Base-by-base conservation (phyloP, 2,113 vertebrate species). In the Tyrannus savana region DNA sequence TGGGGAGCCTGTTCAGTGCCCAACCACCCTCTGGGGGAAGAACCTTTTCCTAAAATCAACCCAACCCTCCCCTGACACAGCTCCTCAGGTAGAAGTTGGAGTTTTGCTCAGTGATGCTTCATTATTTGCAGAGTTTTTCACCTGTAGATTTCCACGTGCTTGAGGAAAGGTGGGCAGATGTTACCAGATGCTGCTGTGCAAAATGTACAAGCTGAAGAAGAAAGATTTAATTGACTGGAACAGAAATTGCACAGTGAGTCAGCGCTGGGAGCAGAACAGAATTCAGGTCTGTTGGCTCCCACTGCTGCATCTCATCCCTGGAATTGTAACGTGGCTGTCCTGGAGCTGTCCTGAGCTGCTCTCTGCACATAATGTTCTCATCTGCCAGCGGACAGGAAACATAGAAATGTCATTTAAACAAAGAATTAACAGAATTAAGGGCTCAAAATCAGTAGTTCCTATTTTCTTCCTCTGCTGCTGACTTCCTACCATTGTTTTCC, bases 361-460 rank as follows among this genome's bases (percentile, higher is more conserved):
- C 78, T 46, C 71, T 82, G 84, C 50, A 93, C 75, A 5, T 67
- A 28, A 56, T 95, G 90, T 95, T 94, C 95, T 93, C 88, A 55
- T 88, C 90, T 94, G 67, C 85, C 6, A 3, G 71, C 72, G 81
- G 82, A 60, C 88, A 92, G 92, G 93, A 96, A 97, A 88, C 76
- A 37, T 7, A 88, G 82, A 96, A 93, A 94, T 93, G 77, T 93
- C 53, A 60, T 94, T 94, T 82, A 93, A 93, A 90, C 73, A 90
- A 78, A 77, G 81, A 92, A 92, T 90, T 82, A 85, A 37, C 82
- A 73, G 60, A 93, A 53, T 50, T 46, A 56, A 86, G 39, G 2
- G 4, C 35, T 83, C 10, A 0, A 44, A 92, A 53, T 77, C 72
- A n/a, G 52, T 47, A 74, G 72, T 50, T 93, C 71, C 27, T 72